A percentile compares a stretch with the other conserved stretches of the same genome.
Evolutionary conservation across 2,888 invertebrate genomes (phyloP).

Genomic region (Drosophila falleni): DNA sequence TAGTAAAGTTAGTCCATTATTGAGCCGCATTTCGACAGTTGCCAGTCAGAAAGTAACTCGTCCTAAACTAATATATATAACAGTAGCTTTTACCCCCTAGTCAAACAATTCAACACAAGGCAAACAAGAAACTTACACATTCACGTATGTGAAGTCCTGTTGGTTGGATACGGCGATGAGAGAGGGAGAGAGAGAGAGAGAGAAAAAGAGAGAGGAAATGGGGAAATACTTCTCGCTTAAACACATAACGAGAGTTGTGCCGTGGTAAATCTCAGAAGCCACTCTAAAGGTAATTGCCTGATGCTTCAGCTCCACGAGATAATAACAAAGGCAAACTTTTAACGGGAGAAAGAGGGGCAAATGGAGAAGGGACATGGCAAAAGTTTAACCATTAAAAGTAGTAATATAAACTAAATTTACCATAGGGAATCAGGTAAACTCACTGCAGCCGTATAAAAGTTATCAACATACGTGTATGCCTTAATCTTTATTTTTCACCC

Average conservation of each 20-base stretch:
- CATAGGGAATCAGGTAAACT: conserved; percentile 58
- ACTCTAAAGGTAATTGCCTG: conserved; percentile 79
- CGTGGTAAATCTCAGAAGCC: conserved; percentile 68
- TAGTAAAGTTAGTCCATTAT: not conserved
- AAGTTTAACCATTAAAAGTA: conserved; percentile 81
- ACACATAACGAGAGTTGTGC: conserved; percentile 3
- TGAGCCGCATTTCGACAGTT: conserved; percentile 19
- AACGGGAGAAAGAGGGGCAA: conserved; percentile 11
- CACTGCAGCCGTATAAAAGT: conserved; percentile 39
- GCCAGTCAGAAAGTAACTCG: conserved; percentile 35
- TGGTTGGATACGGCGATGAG: not conserved
- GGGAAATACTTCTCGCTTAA: not conserved
- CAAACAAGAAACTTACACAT: conserved; percentile 33
- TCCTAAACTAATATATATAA: conserved; percentile 48
- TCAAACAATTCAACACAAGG: conserved; percentile 41
- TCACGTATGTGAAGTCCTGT: conserved; percentile 23
- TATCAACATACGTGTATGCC: conserved; percentile 30
- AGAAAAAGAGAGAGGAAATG: too few relatives aligned
- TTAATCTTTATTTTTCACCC: conserved; percentile 3
- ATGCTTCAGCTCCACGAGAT: conserved; percentile 71
- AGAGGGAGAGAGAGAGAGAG: not conserved
- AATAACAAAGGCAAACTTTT: conserved; percentile 78
- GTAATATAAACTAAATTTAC: conserved; percentile 79
- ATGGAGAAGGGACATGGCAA: conserved; percentile 8
- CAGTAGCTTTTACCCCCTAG: conserved; percentile 13